phyloP scores from a whole-genome alignment of 2,888 invertebrate species.

The Scelioninae gen. 1 region DNA sequence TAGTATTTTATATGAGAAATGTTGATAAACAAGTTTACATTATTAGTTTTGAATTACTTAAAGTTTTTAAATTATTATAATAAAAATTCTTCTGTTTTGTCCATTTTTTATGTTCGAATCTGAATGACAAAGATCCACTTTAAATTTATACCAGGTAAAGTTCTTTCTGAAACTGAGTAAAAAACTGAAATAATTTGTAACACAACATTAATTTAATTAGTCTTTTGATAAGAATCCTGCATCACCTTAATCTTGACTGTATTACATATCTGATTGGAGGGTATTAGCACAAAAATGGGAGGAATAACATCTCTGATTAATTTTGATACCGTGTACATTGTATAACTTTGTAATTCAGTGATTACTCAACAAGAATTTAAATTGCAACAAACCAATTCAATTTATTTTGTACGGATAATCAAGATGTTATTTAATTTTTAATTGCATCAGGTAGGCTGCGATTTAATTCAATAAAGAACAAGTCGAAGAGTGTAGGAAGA shows the following conservation, averaged over 20 bases:
- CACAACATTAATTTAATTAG: conserved; percentile 39
- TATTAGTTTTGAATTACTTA: too few relatives aligned
- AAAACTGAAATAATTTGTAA: neutral
- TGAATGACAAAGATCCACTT: too few relatives aligned
- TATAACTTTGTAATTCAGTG: conserved; percentile 37
- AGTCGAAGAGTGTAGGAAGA: too few relatives aligned
- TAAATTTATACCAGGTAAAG: too few relatives aligned
- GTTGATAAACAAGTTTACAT: too few relatives aligned
- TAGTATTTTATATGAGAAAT: too few relatives aligned
- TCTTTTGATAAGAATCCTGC: conserved; percentile 30
- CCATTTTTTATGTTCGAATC: too few relatives aligned
- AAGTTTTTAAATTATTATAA: too few relatives aligned
- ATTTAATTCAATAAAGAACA: conserved; percentile 12
- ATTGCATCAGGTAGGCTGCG: conserved; percentile 15
- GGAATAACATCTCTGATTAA: conserved; percentile 51
- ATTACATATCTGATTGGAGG: conserved; percentile 42
- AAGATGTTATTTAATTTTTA: conserved; percentile 48
- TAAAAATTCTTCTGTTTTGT: too few relatives aligned
- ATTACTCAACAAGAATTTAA: conserved; percentile 50
- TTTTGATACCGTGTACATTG: conserved; percentile 39
- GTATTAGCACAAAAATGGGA: conserved; percentile 35
- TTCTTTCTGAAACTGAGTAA: neutral
- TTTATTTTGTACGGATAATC: conserved; percentile 33
- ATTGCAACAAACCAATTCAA: conserved; percentile 46
- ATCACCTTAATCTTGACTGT: conserved; percentile 18